These are phyloP conservation scores for Drosophila baimaii DNA, from an alignment of 1,140 invertebrate species.

Conservation along the genomic window DNA sequence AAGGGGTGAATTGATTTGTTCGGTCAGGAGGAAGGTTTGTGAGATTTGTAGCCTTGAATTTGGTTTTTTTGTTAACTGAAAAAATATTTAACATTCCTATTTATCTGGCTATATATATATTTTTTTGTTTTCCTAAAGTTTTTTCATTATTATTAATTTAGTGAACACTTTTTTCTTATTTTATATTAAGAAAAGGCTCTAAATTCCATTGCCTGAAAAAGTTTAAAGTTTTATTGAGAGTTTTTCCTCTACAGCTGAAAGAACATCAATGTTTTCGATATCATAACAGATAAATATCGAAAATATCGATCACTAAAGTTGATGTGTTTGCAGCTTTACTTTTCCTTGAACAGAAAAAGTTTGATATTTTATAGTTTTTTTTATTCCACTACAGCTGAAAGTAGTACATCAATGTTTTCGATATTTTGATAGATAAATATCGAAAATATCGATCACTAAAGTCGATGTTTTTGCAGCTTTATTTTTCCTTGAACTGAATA, in stretches of 20 bases:
- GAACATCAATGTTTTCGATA: no score
- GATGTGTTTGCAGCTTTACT: no score
- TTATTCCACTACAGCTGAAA: no score
- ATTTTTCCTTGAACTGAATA: neutral
- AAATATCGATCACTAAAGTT: neutral
- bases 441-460: neutral
- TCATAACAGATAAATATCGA: neutral
- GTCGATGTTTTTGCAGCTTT: neutral
- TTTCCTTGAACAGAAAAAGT: no score
- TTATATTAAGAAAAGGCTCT: neutral
- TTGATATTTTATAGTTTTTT: no score
- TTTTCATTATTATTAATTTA: neutral
- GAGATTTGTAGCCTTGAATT: neutral
- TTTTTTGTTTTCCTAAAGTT: neutral
- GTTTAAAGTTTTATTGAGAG: neutral
- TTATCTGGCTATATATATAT: neutral
- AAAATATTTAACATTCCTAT: neutral
- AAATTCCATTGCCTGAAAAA: neutral
- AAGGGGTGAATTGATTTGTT: conserved; percentile 36
- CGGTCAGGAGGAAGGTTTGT: neutral
- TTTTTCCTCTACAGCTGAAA: neutral
- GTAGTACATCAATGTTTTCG: no score
- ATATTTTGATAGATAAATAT: neutral
- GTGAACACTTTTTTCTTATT: neutral
- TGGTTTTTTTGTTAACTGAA: neutral